Base-by-base conservation (phyloP, 2,797 vertebrate species). In the Martes flavigula region DNA sequence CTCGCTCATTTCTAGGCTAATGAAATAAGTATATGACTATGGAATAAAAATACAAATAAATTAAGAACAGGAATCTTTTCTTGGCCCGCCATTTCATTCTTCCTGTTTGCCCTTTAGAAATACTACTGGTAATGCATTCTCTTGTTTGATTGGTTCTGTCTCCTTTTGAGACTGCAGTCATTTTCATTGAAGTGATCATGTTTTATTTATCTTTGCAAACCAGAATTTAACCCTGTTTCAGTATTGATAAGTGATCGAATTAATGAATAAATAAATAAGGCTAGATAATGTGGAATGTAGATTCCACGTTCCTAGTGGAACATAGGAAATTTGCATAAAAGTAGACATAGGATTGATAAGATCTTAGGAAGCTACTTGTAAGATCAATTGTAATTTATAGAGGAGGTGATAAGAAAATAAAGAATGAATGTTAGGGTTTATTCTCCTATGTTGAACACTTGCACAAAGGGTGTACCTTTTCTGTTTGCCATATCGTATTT, bases 211-310 rank as follows among this genome's bases (percentile, higher is more conserved):
- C 23, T 82, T 66, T 62, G 10, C 62, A 83, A 87, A 46, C 12
- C 25, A 87, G 15, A 43, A 95, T 27, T 48, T 62, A 78, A 88
- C 30, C 54, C 2, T 35, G 8, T 35, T 75, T 46, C 27, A 64
- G 9, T 25, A 79, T 32, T 70, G 35, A 56, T 23, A 87, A 73
- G 73, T 75, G 12, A n/a, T 8, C 89, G 43, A 93, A 89, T 91
- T 75, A 93, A 54, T 92, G 32, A 70, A 91, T 91, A 85, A 86
- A 87, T 72, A 23, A 68, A 73, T 89, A 46, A 93, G n/a, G 4
- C 12, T 64, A 82, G 13, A 73, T 77, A 72, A 96, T 54, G 51
- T 54, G 5, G 51, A 54, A 54, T 54, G 17, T 54, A 54, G 17
- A 54, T 54, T 54, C 51, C 51, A 54, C 17, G 15, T 54, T 54